Evolutionary conservation across 1,140 invertebrate genomes (phyloP), one percentile per base, ranked within the genome.

Genomic region (Caerostris darwini): DNA sequence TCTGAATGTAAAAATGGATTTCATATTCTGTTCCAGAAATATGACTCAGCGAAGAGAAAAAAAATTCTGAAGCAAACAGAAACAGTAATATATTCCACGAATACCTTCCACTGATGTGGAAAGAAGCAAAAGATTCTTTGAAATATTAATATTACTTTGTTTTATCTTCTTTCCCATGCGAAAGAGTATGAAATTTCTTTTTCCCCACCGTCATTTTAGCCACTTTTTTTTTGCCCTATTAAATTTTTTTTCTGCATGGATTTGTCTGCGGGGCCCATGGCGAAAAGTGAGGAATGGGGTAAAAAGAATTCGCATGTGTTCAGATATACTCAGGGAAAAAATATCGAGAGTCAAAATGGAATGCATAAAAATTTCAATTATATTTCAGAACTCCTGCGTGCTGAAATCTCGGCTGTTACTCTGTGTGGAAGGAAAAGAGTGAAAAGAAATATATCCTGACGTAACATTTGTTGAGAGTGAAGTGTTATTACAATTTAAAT

Each of bases 111-210:
- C 34, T 50, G 34, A 10, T 14, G 71, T 50, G 34, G 10, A 50
- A 8, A 5, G 71, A 53, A 10, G 61, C 61, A 34, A 50, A 12
- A 34, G 53, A 77, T 77, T 77, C 53, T 34, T 50, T 50, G 34
- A 77, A 77, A 77, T 77, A 77, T 77, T 77, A 77, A 77, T 77
- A 77, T 77, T 77, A 77, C 71, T 77, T 77, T 77, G 71, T 77
- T 77, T 77, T 50, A 19, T 77, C 71, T 34, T 77, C 71, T 19
- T 53, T 53, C 71, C 14, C 34, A 12, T 0, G 61, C 3, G 10
- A 77, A 77, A 77, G 50, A 77, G 71, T 7, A 50, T 34, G 71
- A 53, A 77, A 77, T 77, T 77, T 77, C 50, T 34, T 17, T 34
- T 53, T 77, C 34, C 53, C 71, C 19, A 19, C 17, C 61, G 61